Evolutionary conservation across 2,888 invertebrate genomes (phyloP), one percentile per base, ranked within the genome.

Genomic region (Xestia sexstrigata): DNA sequence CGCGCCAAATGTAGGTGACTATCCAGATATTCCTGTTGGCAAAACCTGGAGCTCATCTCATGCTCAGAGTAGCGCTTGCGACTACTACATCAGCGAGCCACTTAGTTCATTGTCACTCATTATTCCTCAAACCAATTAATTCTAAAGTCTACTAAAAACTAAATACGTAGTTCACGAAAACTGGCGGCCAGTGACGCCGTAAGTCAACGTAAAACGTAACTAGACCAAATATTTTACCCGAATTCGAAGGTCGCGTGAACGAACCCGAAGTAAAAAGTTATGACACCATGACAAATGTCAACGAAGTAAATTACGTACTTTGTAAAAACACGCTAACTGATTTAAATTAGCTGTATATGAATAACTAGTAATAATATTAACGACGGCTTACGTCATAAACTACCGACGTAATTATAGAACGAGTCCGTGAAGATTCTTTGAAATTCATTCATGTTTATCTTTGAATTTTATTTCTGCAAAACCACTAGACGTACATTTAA

Each of bases 181-280:
- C 35, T 45, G 58, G 45, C 47, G 52, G 26, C 39, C 35, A 68
- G 8, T n/a, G 13, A 20, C 35, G 35, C 23, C 52, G 58, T 79
- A 79, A 66, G 35, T 84, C 45, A 84, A 84, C 80, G 17, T 60
- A 70, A 70, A 42, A 67, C 52, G 58, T 69, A 73, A 58, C 42
- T 73, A 60, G 55, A 69, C 23, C 65, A 85, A 81, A 81, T 76
- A 85, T 58, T 70, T 63, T 67, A 85, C 63, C 63, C 13, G 52
- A 85, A 70, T 81, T 63, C 58, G 78, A 84, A 83, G 81, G 89
- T 86, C 87, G 80, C 78, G 81, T 84, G 70, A 69, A 65, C 78
- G 62, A 82, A 82, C 78, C 49, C 74, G 69, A 67, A 66, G 60
- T 65, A 73, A 71, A 85, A 67, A 74, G 79, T 86, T 84, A 87